Evolutionary conservation across 2,888 invertebrate genomes (phyloP), one percentile per base, ranked within the genome.

Genomic region (Margaritifera margaritifera): DNA sequence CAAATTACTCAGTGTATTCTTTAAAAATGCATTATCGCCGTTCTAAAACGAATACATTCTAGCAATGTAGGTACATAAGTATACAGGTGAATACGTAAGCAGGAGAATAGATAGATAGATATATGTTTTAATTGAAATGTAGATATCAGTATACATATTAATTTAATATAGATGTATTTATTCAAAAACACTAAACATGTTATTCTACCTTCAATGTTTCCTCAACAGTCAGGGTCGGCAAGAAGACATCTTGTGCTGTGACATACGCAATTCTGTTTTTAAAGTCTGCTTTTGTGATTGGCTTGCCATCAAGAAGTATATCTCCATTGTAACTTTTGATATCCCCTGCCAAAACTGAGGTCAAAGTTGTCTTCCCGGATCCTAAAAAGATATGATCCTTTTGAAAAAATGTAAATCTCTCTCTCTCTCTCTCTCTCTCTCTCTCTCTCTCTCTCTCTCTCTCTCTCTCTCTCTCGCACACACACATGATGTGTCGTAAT

Each of bases 201-300:
- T 27, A 20, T 51, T 62, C 22, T 71, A 77, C 77, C 71, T 68
- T 59, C 4, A 79, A 56, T 6, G 75, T 77, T 64, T 79, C 79
- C 15, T 56, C 24, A 15, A 79, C 68, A 6, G 75, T 77, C 51
- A 79, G 58, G 0, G 69, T 72, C 0, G 77, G 77, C 4, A 79
- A 64, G 24, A 72, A 75, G 8, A 71, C 50, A 51, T 75, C 74
- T 15, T 50, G 27, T 59, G 66, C 52, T 51, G 73, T 67, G n/a
- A 77, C 77, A 54, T 62, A 75, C 0, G 69, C 64, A 25, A 73
- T 64, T 25, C 22, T 51, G 25, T 56, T 56, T 25, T 69, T 56
- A n/a, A 64, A 25, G 20, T 31, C 56, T n/a, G 20, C 42, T 54
- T 66, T 58, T 24, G 69, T 59, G 15, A 69, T 27, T 4, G 69